Evolutionary conservation across 2,797 vertebrate species (phyloP), one percentile per base, ranked within the genome.

Genomic region (Cossypha caffra): DNA sequence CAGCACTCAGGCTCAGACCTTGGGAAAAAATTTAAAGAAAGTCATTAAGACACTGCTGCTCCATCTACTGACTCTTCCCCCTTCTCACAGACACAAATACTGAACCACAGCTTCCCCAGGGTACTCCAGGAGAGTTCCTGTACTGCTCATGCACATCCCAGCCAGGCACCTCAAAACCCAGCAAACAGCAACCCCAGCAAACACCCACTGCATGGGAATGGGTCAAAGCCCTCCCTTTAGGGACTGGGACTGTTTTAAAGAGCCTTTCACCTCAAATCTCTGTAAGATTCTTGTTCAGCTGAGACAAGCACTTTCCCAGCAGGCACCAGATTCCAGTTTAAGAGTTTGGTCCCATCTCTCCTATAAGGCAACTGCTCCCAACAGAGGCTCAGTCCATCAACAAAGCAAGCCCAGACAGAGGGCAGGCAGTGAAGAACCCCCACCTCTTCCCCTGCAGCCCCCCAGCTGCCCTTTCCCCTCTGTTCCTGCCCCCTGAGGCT

Each of bases 131-230:
- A 31, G 20, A 19, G 25, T 24, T 24, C 37, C 50, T 26, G 14
- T 3, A 3, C 10, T 3, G 3, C 83, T 43, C 54, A 1, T 9
- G 14, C 35, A 15, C 3, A 3, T 50, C n/a, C 57, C 71, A 29
- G 4, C 4, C 75, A 63, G 26, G 10, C 40, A 26, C 43, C 35
- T 58, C 52, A 14, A 74, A 76, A 15, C 10, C 1, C 51, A 68
- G 24, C 54, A 31, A n/a, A 43, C 26, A 52, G 12, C 33, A 77
- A 21, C 16, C 58, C 82, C 0, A 26, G n/a, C 5, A 24, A 75
- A 28, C 7, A 18, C 12, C 31, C 5, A 2, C 23, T 43, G n/a
- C 26, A 20, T 12, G 29, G n/a, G 37, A 67, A 54, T 2, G 17
- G 33, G 1, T n/a, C 45, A 68, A 68, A 87, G 8, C 28, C 33